These are phyloP conservation scores for Ursus arctos DNA, from an alignment of 2,113 vertebrate species.

Conservation along the genomic window DNA sequence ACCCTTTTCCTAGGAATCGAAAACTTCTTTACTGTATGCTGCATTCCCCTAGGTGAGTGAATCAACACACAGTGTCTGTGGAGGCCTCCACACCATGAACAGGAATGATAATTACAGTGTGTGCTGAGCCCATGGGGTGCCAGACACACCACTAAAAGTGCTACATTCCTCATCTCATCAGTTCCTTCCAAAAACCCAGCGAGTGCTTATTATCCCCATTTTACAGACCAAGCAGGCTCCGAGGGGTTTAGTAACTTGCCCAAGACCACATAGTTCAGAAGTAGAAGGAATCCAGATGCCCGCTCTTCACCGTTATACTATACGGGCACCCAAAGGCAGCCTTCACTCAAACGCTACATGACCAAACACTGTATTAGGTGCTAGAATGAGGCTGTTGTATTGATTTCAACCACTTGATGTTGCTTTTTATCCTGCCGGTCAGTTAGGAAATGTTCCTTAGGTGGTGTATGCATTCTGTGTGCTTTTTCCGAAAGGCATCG, in stretches of 20 bases:
- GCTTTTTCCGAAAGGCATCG: background rate
- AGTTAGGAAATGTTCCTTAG: background rate
- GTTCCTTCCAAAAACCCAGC: background rate
- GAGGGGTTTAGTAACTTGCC: background rate
- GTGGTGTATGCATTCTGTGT: background rate
- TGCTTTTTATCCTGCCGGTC: background rate
- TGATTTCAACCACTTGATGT: background rate
- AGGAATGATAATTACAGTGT: background rate
- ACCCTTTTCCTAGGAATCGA: background rate
- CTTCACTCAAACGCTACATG: background rate
- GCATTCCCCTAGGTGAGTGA: background rate
- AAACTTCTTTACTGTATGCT: background rate
- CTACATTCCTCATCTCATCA: background rate
- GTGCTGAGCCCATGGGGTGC: rapidly evolving
- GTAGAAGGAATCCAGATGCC: background rate
- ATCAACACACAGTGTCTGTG: background rate
- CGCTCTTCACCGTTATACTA: background rate
- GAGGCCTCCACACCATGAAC: background rate
- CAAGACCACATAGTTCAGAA: background rate
- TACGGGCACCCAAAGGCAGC: background rate
- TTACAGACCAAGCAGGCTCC: background rate
- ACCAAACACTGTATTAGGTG: background rate
- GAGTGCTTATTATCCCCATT: background rate
- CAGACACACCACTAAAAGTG: background rate
- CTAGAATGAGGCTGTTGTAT: background rate